Conservation (phyloP, 2,113 vertebrate species). For the Eptesicus fuscus region DNA sequence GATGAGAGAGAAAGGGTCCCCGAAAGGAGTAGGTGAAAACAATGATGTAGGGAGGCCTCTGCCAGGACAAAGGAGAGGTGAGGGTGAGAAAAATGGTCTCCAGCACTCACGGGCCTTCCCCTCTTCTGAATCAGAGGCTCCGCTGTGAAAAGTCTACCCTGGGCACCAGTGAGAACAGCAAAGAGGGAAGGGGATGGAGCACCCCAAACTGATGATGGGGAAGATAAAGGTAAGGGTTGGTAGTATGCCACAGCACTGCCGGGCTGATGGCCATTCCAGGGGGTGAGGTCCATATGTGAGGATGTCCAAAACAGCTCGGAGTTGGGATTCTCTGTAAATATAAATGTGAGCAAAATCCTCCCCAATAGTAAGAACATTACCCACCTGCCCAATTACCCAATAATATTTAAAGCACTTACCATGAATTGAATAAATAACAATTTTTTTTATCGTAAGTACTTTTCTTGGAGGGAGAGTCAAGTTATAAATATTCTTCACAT, state of each 20-base stretch:
- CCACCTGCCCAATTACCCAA: not conserved
- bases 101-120: not conserved
- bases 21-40: not conserved
- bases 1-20: not conserved
- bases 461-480: conserved; percentile 87
- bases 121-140: not conserved
- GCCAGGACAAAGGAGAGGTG: not conserved
- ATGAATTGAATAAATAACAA: conserved; percentile 90
- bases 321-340: not conserved
- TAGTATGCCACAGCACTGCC: rapidly evolving
- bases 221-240: not conserved
- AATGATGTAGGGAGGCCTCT: not conserved
- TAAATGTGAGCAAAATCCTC: not conserved
- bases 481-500: conserved; percentile 89
- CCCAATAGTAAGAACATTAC: not conserved
- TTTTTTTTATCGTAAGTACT: conserved; percentile 85
- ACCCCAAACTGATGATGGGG: not conserved
- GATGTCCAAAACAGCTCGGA: not conserved
- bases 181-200: not conserved
- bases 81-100: not conserved
- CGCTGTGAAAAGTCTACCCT: not conserved
- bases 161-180: not conserved
- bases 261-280: not conserved
- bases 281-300: not conserved
- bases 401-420: conserved; percentile 81